Evolutionary conservation across 2,797 vertebrate species (phyloP), one percentile per base, ranked within the genome.

Genomic region (Melanotaenia parkinsoni): DNA sequence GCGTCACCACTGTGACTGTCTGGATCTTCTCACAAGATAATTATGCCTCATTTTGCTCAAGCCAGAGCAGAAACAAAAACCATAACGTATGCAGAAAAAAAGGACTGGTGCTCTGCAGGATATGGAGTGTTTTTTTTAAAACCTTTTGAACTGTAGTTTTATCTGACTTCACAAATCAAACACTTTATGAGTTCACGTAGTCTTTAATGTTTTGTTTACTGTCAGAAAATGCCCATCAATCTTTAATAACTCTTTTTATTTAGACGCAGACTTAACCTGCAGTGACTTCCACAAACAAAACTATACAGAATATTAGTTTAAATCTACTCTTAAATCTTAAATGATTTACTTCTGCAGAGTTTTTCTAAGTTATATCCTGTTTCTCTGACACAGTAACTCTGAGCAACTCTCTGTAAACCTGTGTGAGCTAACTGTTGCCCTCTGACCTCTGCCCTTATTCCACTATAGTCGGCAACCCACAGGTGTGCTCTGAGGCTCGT

Each of bases 401-500:
- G 9, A 74, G 33, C 22, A 45, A 24, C 54, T 45, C 2, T 57
- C 63, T 56, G 47, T 56, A 50, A 68, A 30, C 47, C 11, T 43
- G 2, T 63, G 13, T 50, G 33, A 53, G 43, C 60, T 67, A 38
- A 70, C n/a, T 35, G 45, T 50, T 66, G 26, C 82, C 62, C 43
- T 10, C 57, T 70, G 59, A 74, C 45, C 67, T 81, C 47, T 83
- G 26, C 28, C 76, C 63, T 64, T 13, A 33, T 65, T 79, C 51
- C 4, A 69, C 62, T 50, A 0, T 93, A 97, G 97, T 97, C 70
- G 95, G 95, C 60, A 98, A 98, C 87, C 97, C 98, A 11, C 85
- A 97, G 87, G 94, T 99, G 54, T 99, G 98, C 88, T 97, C 97
- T 0, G 96, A 96, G 2, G 93, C 96, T 62, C 96, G 98, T 68